Base-by-base conservation (phyloP, 2,888 invertebrate species). In the Chrysina gloriosa region DNA sequence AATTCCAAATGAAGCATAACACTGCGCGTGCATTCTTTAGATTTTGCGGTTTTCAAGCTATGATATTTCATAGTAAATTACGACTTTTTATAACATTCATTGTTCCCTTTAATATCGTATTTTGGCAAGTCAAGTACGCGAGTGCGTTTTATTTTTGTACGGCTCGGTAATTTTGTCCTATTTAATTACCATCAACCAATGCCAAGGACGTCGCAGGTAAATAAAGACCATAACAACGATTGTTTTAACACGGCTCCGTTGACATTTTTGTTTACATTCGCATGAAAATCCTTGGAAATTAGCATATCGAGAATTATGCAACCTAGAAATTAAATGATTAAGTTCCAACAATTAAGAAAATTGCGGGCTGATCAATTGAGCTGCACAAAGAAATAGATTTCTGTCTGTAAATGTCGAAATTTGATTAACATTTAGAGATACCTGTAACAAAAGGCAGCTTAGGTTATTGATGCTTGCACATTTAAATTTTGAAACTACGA, bases 231-330 rank as follows among this genome's bases (percentile, higher is more conserved):
- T 6, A 39, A 23, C 23, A 23, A 34, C 36, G 19, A 36, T 56
- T 52, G 29, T 58, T 58, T 25, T 14, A 23, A 39, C 6, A 29
- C n/a, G 14, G n/a, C 31, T 34, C 23, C 25, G 27, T 31, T 34
- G 56, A 36, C 56, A 56, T 58, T 58, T 58, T 58, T 39, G 39
- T 58, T 58, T 58, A 42, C 25, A 58, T 58, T 39, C 9, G 21
- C 9, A 39, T 7, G 14, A 6, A 25, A 39, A 58, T 39, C 58
- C 58, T 58, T 58, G 39, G 11, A 25, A 58, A 39, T 58, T 23
- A 39, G n/a, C 36, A 36, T 50, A 50, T 52, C 23, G 34, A 45
- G n/a, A 34, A 58, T 67, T 34, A 66, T 56, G 58, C 48, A 48
- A 50, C 42, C 14, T 31, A 23, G 48, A 47, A 61, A 39, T 61